Evolutionary conservation across 2,888 invertebrate species (phyloP).

Genomic region (Hydriomena furcata): DNA sequence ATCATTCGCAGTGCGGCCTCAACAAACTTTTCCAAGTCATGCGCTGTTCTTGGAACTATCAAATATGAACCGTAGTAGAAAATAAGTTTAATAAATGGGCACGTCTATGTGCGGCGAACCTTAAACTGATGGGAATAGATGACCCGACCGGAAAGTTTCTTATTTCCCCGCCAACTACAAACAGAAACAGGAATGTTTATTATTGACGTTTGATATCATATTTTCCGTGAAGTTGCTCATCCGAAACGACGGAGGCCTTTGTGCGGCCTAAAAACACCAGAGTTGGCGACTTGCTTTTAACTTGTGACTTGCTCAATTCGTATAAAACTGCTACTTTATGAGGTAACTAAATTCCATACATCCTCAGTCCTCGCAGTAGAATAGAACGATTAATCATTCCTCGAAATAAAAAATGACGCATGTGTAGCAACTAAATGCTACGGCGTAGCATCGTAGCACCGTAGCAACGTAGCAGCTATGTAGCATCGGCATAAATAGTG

Average conservation of each 20-base stretch:
- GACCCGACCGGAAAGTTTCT: constrained; percentile 55
- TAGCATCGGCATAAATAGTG: neutral
- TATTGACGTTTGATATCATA: constrained; percentile 41
- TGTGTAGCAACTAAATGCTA: neutral
- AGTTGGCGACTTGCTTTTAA: too few species aligned
- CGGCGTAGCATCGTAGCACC: constrained; percentile 3
- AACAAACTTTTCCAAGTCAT: constrained; percentile 14
- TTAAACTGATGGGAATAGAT: constrained; percentile 53
- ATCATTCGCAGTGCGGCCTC: constrained; percentile 4
- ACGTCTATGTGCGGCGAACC: constrained; percentile 43
- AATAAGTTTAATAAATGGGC: constrained; percentile 41
- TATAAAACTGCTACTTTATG: too few species aligned
- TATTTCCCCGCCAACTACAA: constrained; percentile 56
- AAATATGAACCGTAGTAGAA: constrained; percentile 38
- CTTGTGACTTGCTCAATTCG: too few species aligned
- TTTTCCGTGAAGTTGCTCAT: constrained; percentile 29
- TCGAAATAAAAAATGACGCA: neutral
- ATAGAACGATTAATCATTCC: too few species aligned
- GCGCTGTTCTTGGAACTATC: constrained; percentile 29
- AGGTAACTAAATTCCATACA: too few species aligned
- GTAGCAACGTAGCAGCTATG: neutral
- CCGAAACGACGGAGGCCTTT: too few species aligned
- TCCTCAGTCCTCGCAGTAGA: too few species aligned
- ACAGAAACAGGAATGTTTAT: constrained; percentile 55
- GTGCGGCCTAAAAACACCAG: too few species aligned